These are phyloP conservation scores for Rhysida immarginata DNA, from an alignment of 1,140 invertebrate species.

Conservation along the genomic window DNA sequence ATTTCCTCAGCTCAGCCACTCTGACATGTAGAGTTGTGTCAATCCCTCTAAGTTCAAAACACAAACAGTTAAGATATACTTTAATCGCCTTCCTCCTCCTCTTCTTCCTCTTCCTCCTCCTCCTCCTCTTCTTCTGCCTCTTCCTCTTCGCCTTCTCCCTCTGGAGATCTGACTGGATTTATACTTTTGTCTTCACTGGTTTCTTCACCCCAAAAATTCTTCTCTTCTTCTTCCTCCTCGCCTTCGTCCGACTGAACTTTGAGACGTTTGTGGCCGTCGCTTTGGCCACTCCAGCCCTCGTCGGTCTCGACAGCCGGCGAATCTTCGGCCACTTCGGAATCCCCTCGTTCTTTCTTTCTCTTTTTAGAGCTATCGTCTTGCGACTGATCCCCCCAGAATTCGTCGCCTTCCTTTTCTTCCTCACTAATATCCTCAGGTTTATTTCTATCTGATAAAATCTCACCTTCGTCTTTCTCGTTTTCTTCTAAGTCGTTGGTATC, in stretches of 20 bases:
- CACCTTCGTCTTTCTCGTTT: constrained; percentile 22
- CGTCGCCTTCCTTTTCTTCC: constrained; percentile 8
- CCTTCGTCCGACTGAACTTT: neutral
- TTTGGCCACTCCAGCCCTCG: neutral
- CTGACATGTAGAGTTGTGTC: too few relatives aligned
- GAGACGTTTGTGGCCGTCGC: neutral
- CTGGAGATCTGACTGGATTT: neutral
- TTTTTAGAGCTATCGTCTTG: constrained; percentile 9
- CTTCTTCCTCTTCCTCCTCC: neutral
- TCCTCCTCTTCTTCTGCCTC: neutral
- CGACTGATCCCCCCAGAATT: neutral
- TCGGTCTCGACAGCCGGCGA: neutral
- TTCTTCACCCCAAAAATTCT: neutral
- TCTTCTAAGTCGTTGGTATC: constrained; percentile 15
- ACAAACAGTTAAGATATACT: too few relatives aligned
- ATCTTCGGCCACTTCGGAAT: constrained; percentile 8
- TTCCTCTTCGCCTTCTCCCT: neutral
- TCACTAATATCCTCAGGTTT: constrained; percentile 6
- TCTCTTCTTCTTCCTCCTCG: constrained; percentile 1
- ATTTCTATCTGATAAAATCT: constrained; percentile 12
- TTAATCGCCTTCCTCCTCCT: neutral
- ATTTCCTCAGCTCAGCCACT: too few relatives aligned
- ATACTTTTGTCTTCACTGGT: neutral
- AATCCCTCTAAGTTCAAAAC: too few relatives aligned
- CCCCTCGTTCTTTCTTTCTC: constrained; percentile 20